These are phyloP conservation scores for Agrochola circellaris DNA, from an alignment of 2,888 invertebrate species.

Conservation along the genomic window DNA sequence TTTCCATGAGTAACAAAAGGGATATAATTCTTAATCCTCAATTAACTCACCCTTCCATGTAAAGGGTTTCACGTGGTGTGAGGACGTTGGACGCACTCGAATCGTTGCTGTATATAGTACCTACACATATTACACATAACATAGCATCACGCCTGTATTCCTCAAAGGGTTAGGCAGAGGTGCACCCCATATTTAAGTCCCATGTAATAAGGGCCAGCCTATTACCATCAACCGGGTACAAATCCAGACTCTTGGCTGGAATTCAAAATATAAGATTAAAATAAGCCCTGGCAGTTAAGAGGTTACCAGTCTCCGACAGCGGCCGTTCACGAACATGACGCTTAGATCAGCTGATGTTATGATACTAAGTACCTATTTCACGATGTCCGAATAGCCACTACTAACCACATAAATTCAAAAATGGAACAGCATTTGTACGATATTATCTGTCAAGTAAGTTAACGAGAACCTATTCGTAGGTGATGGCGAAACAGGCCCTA, in stretches of 20 bases:
- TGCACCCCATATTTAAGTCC: not conserved
- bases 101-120: conserved; percentile 12
- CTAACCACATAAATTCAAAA: too few species aligned
- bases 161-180: not conserved
- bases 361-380: too few species aligned
- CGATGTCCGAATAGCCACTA: too few species aligned
- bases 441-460: too few species aligned
- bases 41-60: conserved; percentile 52
- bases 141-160: not conserved
- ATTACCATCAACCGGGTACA: not conserved
- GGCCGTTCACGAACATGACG: too few species aligned
- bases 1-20: conserved; percentile 37
- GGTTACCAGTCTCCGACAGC: too few species aligned
- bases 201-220: not conserved
- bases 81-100: conserved; percentile 6
- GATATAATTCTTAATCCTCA: conserved; percentile 53
- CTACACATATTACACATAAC: not conserved
- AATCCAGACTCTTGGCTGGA: not conserved
- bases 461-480: too few species aligned
- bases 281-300: too few species aligned
- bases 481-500: too few species aligned
- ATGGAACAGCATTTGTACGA: too few species aligned
- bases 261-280: too few species aligned
- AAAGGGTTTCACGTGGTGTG: conserved; percentile 48
- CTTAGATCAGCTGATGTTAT: too few species aligned